These are phyloP conservation scores for Phymorhynchus buccinoides DNA, from an alignment of 1,140 invertebrate species.

Conservation along the genomic window DNA sequence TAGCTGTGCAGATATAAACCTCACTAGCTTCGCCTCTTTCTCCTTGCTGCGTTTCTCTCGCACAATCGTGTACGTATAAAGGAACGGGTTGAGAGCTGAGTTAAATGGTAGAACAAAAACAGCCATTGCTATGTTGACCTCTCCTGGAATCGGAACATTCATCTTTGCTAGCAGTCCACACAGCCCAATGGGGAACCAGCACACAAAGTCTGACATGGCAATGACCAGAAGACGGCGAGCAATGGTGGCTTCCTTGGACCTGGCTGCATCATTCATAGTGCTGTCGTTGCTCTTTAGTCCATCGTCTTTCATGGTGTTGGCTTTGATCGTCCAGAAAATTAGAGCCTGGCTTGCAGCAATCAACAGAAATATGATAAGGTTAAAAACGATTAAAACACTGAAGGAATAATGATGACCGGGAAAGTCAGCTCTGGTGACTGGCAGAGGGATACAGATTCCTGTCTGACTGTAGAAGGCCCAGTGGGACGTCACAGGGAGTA, in stretches of 20 bases:
- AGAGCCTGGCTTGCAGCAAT: conserved; percentile 45
- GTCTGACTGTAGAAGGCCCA: conserved; percentile 12
- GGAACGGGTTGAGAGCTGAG: no score
- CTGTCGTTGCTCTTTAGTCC: no score
- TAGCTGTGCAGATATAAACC: no score
- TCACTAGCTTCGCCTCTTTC: no score
- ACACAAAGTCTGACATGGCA: conserved; percentile 10
- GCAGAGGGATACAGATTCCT: not conserved
- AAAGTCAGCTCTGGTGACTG: not conserved
- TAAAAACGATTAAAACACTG: conserved; percentile 45
- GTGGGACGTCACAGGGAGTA: not conserved
- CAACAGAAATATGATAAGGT: conserved; percentile 17
- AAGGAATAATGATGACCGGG: not conserved
- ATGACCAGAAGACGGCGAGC: not conserved
- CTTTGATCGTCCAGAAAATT: conserved; percentile 40
- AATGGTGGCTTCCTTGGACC: conserved; percentile 9
- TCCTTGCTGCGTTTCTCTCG: no score
- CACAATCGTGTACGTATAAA: no score
- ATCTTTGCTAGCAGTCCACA: not conserved
- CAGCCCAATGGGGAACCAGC: not conserved
- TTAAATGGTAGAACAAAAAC: no score
- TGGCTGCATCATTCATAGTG: not conserved
- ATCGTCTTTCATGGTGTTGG: not conserved
- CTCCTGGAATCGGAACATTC: no score
- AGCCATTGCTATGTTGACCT: no score